These are phyloP conservation scores for Crenuchus spilurus DNA, from an alignment of 2,797 vertebrate species.

Conservation along the genomic window DNA sequence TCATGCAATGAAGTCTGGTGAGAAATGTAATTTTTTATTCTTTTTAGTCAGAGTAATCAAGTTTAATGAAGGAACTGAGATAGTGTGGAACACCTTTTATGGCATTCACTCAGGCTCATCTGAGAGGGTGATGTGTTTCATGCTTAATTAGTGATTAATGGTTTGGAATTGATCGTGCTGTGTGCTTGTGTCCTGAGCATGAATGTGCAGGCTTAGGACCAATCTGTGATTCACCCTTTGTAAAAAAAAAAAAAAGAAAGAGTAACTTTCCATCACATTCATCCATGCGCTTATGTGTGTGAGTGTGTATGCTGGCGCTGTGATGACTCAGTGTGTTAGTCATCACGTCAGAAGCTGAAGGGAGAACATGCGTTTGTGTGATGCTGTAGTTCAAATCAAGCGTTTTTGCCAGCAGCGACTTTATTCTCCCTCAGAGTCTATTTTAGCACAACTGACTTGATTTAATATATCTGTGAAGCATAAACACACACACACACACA, in stretches of 20 bases:
- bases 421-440: not conserved
- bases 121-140: not conserved
- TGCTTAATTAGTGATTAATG: conserved; percentile 20
- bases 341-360: conserved; percentile 32
- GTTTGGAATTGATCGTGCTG: conserved; percentile 19
- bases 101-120: not conserved
- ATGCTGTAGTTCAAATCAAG: conserved; percentile 24
- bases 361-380: conserved; percentile 35
- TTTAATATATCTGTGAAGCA: conserved; percentile 3
- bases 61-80: not conserved
- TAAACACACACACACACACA: not conserved
- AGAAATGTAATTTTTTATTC: no score
- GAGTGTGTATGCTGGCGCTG: conserved; percentile 23
- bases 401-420: not conserved
- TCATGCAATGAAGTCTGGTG: no score
- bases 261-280: conserved; percentile 43
- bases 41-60: no score
- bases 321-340: conserved; percentile 54
- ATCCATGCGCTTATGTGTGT: conserved; percentile 22
- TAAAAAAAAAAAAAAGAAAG: conserved; percentile 42
- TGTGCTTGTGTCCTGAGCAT: conserved; percentile 12
- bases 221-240: conserved; percentile 40
- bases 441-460: not conserved
- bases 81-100: not conserved
- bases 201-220: conserved; percentile 6